A percentile compares a stretch with the other conserved stretches of the same genome.
Evolutionary conservation across 2,888 invertebrate species (phyloP).

Genomic region (Lottia gigantea): DNA sequence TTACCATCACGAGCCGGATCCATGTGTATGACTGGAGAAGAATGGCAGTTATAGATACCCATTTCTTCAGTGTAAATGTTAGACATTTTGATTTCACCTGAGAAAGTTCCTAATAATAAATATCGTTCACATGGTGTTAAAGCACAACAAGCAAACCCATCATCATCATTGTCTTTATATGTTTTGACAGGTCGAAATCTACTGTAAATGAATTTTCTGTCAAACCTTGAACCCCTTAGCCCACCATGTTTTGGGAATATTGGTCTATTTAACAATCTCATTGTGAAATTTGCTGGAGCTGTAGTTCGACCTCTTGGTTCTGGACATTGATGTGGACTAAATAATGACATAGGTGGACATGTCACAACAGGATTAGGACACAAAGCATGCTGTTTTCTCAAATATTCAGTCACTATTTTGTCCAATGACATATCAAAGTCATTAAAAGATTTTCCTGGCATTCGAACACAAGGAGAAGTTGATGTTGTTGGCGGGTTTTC

Average conservation of each 20-base stretch:
- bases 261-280: constrained; percentile 74
- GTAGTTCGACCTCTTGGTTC: constrained; percentile 80
- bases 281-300: constrained; percentile 79
- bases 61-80: constrained; percentile 89
- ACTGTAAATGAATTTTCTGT: constrained; percentile 86
- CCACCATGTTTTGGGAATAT: constrained; percentile 70
- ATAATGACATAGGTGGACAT: constrained; percentile 91
- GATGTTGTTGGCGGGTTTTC: constrained; percentile 8
- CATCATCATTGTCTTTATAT: constrained; percentile 76
- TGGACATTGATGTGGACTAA: constrained; percentile 96
- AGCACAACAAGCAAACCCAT: constrained; percentile 81
- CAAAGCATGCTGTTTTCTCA: constrained; percentile 96
- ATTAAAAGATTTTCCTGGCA: constrained; percentile 8
- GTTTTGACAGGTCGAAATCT: constrained; percentile 75
- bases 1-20: constrained; percentile 75
- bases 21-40: constrained; percentile 83
- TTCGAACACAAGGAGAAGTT: neutral
- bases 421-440: constrained; percentile 74
- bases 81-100: constrained; percentile 89
- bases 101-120: constrained; percentile 88
- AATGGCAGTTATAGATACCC: constrained; percentile 83
- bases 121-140: constrained; percentile 75
- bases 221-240: constrained; percentile 75
- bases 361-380: constrained; percentile 98
- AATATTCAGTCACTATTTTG: constrained; percentile 94